A percentile compares a stretch with the other conserved stretches of the same genome.
phyloP scores from a whole-genome alignment of 2,113 vertebrate species.

The Nibea albiflora region DNA sequence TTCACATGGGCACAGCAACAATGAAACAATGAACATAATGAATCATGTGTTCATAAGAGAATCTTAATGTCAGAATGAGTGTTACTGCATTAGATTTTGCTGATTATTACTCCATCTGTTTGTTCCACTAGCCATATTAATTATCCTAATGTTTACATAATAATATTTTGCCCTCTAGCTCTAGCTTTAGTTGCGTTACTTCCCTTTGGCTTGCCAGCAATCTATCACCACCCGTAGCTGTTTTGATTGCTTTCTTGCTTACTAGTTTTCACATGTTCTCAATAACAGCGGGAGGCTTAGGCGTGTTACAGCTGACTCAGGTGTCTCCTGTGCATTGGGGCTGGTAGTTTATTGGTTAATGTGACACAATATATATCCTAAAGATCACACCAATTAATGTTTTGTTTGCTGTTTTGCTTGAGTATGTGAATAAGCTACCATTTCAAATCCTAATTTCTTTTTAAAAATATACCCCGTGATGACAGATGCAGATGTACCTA shows the following conservation, averaged over 20 bases:
- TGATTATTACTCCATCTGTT: neutral
- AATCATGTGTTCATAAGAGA: constrained; percentile 10
- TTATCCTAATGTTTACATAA: too few relatives aligned
- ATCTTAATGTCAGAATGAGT: neutral
- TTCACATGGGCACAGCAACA: neutral
- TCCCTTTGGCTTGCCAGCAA: neutral
- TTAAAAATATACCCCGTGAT: neutral
- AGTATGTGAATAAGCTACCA: neutral
- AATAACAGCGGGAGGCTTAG: neutral
- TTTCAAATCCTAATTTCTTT: neutral
- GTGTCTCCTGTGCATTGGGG: neutral
- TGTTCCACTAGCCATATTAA: neutral
- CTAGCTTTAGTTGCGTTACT: neutral
- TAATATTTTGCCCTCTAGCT: too few relatives aligned
- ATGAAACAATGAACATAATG: neutral
- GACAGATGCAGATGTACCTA: neutral
- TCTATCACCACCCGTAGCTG: neutral
- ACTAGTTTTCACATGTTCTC: neutral
- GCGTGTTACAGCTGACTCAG: neutral
- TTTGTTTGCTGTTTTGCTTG: too few relatives aligned
- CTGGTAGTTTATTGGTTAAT: neutral
- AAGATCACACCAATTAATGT: neutral
- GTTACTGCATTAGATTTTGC: neutral
- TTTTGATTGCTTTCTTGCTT: neutral
- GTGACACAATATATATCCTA: too few relatives aligned